phyloP scores from a whole-genome alignment of 2,888 invertebrate genomes.

The Pseudolycoriella hygida region DNA sequence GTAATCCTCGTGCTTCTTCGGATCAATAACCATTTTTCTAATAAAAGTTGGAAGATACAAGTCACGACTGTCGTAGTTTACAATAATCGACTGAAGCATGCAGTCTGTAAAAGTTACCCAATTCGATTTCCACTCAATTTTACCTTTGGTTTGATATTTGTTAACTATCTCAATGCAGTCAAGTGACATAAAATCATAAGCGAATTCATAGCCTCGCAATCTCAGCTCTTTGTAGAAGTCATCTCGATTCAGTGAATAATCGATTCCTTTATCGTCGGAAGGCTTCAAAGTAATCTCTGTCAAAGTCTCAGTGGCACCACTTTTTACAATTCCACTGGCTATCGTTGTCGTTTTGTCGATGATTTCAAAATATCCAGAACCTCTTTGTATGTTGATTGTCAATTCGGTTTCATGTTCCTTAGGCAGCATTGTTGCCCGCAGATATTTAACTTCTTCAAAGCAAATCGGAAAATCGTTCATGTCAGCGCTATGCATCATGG shows the following conservation, averaged over 20 bases:
- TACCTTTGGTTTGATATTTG: conserved; percentile 30
- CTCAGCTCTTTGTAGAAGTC: conserved; percentile 45
- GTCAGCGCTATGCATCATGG: conserved; percentile 39
- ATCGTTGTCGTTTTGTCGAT: conserved; percentile 41
- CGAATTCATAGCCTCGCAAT: conserved; percentile 38
- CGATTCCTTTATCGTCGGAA: conserved; percentile 7
- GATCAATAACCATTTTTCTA: conserved; percentile 43
- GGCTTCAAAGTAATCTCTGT: not conserved
- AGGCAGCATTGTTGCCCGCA: conserved; percentile 64
- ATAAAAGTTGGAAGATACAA: conserved; percentile 53
- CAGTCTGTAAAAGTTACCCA: conserved; percentile 73
- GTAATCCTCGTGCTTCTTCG: conserved; percentile 32
- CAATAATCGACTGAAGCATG: conserved; percentile 57
- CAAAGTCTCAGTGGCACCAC: conserved; percentile 31
- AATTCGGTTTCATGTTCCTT: conserved; percentile 37
- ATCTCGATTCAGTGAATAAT: conserved; percentile 29
- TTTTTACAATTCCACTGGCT: conserved; percentile 38
- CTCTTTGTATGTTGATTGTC: conserved; percentile 33
- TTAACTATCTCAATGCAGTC: conserved; percentile 31
- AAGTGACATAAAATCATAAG: conserved; percentile 31
- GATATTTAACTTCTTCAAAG: conserved; percentile 69
- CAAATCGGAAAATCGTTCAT: conserved; percentile 55
- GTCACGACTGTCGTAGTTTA: conserved; percentile 42
- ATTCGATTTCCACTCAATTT: conserved; percentile 57
- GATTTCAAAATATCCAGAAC: conserved; percentile 33